Evolutionary conservation across 1,140 invertebrate species (phyloP).

Genomic region (Zaprionus capensis): DNA sequence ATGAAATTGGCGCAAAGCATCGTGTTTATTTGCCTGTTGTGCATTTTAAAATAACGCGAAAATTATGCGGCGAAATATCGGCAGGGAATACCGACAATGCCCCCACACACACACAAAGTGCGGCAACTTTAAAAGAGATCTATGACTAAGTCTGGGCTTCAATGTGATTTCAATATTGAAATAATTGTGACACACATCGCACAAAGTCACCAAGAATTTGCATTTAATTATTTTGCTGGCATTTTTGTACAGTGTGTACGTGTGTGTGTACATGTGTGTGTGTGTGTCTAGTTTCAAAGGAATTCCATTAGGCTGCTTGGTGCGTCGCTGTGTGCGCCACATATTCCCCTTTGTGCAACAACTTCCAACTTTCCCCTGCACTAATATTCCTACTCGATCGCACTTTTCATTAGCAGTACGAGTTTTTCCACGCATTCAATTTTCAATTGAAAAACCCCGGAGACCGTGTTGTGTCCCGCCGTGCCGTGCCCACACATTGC

Average conservation of each 20-base stretch:
- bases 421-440: constrained; percentile 32
- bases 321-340: not conserved
- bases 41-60: constrained; percentile 76
- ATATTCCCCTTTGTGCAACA: not conserved
- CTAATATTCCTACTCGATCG: constrained; percentile 1
- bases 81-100: not conserved
- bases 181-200: not conserved
- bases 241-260: not conserved
- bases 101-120: no score
- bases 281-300: constrained; percentile 16
- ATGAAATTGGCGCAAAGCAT: constrained; percentile 72
- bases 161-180: not conserved
- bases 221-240: constrained; percentile 3
- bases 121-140: not conserved
- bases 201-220: not conserved
- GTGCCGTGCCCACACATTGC: constrained; percentile 8
- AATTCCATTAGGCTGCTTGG: constrained; percentile 14
- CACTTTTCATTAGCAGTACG: constrained; percentile 35
- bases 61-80: constrained; percentile 57
- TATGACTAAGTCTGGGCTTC: not conserved
- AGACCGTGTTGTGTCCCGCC: constrained; percentile 2
- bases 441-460: constrained; percentile 35
- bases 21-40: constrained; percentile 69
- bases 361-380: not conserved
- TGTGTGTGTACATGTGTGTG: not conserved